Evolutionary conservation across 2,113 vertebrate species (phyloP).

Genomic region (Cepphus grylle): DNA sequence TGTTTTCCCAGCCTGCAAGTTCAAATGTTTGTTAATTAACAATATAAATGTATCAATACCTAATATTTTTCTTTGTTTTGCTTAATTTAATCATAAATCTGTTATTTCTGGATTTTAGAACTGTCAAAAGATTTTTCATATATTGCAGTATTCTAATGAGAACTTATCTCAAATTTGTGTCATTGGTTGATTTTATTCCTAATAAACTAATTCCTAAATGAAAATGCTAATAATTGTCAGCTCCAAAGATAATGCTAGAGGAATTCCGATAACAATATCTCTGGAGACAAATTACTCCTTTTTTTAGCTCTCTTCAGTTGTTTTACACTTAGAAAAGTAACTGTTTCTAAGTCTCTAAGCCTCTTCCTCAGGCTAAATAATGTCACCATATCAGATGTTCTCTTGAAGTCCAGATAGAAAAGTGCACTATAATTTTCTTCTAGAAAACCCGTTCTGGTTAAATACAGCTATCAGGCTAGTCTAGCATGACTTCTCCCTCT

Average conservation of each 20-base stretch:
- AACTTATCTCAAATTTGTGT: neutral
- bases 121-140: neutral
- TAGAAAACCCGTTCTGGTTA: neutral
- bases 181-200: neutral
- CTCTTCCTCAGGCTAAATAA: neutral
- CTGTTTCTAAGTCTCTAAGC: neutral
- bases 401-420: neutral
- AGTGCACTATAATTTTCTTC: neutral
- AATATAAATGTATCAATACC: neutral
- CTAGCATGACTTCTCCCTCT: neutral
- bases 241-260: neutral
- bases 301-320: neutral
- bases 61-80: neutral
- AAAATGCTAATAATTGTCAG: neutral
- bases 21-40: neutral
- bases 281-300: neutral
- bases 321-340: neutral
- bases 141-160: neutral
- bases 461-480: neutral
- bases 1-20: neutral
- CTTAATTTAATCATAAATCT: neutral
- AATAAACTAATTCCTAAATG: neutral
- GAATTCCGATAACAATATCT: neutral
- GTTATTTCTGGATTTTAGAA: neutral
- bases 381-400: neutral